Evolutionary conservation across 2,113 vertebrate genomes (phyloP).

Genomic region (Herpailurus yagouaroundi): DNA sequence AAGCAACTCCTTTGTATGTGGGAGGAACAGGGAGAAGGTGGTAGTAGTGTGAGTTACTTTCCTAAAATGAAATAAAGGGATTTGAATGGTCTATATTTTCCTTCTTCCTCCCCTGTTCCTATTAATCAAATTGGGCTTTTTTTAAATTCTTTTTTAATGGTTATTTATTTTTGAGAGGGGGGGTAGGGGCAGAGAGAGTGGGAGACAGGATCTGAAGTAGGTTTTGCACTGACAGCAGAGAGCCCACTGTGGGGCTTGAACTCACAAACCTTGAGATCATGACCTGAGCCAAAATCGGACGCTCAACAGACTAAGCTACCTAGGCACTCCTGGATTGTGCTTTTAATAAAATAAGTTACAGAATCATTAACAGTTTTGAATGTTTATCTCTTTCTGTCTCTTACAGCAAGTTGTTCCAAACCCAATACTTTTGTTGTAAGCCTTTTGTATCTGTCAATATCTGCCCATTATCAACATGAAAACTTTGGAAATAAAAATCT

Average conservation of each 20-base stretch:
- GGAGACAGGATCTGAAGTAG: no score
- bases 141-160: no score
- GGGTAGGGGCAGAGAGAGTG: no score
- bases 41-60: not conserved
- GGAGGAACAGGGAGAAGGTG: no score
- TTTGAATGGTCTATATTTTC: not conserved
- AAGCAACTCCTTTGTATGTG: not conserved
- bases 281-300: no score
- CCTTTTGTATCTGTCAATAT: not conserved
- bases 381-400: not conserved
- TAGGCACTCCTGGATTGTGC: not conserved
- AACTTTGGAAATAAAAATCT: not conserved
- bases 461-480: not conserved
- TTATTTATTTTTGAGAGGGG: no score
- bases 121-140: not conserved
- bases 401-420: not conserved
- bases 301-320: no score
- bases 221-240: no score
- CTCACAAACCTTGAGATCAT: no score
- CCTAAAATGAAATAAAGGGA: not conserved
- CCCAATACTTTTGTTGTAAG: not conserved
- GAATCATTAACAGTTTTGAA: not conserved
- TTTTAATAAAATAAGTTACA: constrained; percentile 7
- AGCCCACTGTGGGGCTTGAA: no score
- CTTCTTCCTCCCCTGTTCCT: not conserved